Evolutionary conservation across 2,797 vertebrate genomes (phyloP), one percentile per base, ranked within the genome.

Genomic region (Myoxocephalus aenaeus): DNA sequence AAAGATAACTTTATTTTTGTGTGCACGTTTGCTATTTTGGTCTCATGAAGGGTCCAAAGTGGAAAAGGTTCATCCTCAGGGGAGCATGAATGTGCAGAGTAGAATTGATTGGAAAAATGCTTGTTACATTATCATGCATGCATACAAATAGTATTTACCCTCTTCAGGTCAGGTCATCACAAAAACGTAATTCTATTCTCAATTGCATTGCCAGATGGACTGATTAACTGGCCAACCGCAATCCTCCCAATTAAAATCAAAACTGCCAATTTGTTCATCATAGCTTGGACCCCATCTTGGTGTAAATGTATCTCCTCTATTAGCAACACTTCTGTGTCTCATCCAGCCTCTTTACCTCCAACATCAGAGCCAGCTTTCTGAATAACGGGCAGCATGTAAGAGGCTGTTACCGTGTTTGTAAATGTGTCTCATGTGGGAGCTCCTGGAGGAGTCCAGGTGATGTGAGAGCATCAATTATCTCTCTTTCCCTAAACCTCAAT

Each of bases 401-500:
- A 66, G 36, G 32, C 65, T 25, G 68, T 22, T 75, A 6, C 22
- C 27, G 66, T 27, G 67, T 25, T 54, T 15, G 65, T 61, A 71
- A 77, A 65, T 25, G 22, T 77, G 71, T 79, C 62, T 80, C 4
- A 4, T 73, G 56, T 58, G 36, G 32, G 34, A 50, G 67, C 70
- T 66, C 25, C 68, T 70, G 48, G 65, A 51, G 48, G 56, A 75
- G 70, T 29, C n/a, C 29, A 71, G 59, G 50, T 65, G 66, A 74
- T 36, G 18, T 15, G 44, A 77, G 29, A 65, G 63, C 58, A 64
- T 81, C 42, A 75, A 59, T 83, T 83, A 83, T 51, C 62, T 65
- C 63, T 48, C 46, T 40, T 50, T 71, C 53, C 44, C 56, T 34
- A 32, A 72, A 75, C 3, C 36, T 34, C 67, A 22, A 44, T 62